A percentile compares a stretch with the other conserved stretches of the same genome.
Evolutionary conservation across 2,888 invertebrate genomes (phyloP).

Genomic region (Pachycephus smyrnensis): DNA sequence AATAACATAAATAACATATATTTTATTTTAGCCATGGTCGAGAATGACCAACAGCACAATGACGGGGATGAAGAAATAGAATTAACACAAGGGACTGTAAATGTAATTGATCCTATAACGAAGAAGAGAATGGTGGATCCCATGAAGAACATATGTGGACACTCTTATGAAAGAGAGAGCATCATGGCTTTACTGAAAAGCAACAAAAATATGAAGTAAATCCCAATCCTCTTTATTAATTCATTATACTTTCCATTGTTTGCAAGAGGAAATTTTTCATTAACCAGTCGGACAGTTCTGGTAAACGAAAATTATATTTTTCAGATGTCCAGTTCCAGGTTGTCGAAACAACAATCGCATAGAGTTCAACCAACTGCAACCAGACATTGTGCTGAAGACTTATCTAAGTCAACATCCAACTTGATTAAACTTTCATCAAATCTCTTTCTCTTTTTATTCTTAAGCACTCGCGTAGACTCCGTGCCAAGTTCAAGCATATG

Average conservation of each 20-base stretch:
- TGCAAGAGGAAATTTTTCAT: background rate
- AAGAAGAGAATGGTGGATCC: conserved; percentile 58
- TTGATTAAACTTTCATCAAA: background rate
- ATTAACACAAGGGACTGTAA: conserved; percentile 43
- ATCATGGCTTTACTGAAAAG: conserved; percentile 44
- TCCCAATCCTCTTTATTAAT: background rate
- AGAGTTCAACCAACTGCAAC: conserved; percentile 34
- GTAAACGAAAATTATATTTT: conserved; percentile 17
- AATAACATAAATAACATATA: background rate
- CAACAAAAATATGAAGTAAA: conserved; percentile 52
- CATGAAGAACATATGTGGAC: conserved; percentile 58
- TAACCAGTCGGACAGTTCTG: too few relatives aligned
- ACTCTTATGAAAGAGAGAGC: conserved; percentile 55
- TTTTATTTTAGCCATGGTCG: background rate
- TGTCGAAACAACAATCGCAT: conserved; percentile 50
- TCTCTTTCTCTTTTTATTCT: background rate
- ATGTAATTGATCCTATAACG: conserved; percentile 59
- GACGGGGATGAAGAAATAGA: conserved; percentile 46
- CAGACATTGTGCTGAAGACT: conserved; percentile 50
- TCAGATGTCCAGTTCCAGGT: conserved; percentile 60
- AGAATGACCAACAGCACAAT: too few relatives aligned
- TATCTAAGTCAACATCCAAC: conserved; percentile 47
- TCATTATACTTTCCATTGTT: background rate
- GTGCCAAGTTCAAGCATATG: background rate
- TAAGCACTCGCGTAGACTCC: background rate